phyloP scores from a whole-genome alignment of 2,888 invertebrate species.

The Drosophila melanocephala region DNA sequence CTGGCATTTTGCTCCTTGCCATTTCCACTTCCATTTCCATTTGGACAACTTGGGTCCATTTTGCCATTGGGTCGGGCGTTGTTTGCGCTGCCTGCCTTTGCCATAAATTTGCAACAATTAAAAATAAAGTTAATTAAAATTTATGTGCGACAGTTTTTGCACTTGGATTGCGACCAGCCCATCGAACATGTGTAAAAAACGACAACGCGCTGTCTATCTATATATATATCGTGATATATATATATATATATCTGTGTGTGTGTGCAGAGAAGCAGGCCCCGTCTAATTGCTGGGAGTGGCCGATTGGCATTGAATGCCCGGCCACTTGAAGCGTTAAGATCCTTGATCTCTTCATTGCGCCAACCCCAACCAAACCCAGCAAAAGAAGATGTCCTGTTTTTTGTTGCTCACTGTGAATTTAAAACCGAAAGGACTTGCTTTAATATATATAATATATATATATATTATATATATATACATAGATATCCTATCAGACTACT shows the following conservation, averaged over 20 bases:
- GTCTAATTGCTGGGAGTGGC: conserved; percentile 78
- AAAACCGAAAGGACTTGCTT: no score
- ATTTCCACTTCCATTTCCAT: background rate
- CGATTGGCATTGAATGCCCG: conserved; percentile 38
- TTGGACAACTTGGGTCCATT: background rate
- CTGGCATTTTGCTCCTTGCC: conserved; percentile 16
- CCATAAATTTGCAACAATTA: conserved; percentile 82
- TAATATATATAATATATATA: no score
- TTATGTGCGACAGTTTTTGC: conserved; percentile 82
- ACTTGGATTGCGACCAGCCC: conserved; percentile 61
- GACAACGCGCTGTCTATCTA: background rate
- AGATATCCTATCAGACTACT: background rate
- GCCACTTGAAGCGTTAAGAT: conserved; percentile 55
- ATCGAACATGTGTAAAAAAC: conserved; percentile 53
- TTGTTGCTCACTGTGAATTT: background rate
- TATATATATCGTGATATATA: background rate
- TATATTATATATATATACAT: no score
- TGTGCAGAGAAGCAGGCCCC: conserved; percentile 49
- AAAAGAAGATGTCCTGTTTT: background rate
- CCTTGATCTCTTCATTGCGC: conserved; percentile 57
- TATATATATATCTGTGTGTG: background rate
- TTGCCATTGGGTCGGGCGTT: conserved; percentile 6
- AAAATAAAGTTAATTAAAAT: conserved; percentile 82
- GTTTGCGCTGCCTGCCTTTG: conserved; percentile 66
- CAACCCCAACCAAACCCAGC: conserved; percentile 4